Evolutionary conservation across 1,140 invertebrate genomes (phyloP).

Genomic region (Piezodorus guildinii): DNA sequence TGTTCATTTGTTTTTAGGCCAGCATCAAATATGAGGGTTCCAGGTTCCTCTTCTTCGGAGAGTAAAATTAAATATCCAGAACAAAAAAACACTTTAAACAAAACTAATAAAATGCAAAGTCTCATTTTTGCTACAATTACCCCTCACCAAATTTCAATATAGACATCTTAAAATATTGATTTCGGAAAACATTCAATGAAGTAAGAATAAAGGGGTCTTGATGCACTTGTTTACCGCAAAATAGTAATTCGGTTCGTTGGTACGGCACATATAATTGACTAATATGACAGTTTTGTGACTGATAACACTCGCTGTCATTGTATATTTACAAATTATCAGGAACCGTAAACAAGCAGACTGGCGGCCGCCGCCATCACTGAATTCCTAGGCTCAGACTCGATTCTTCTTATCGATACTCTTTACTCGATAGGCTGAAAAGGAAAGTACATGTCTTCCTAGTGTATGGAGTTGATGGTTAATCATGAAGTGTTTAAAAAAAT

Average conservation of each 20-base stretch:
- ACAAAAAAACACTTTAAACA: conserved; percentile 8
- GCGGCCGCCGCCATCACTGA: conserved; percentile 7
- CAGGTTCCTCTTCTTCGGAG: conserved; percentile 50
- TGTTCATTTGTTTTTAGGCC: conserved; percentile 60
- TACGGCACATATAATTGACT: not conserved
- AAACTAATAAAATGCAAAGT: conserved; percentile 6
- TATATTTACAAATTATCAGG: conserved; percentile 3
- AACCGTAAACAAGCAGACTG: not conserved
- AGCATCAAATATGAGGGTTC: conserved; percentile 62
- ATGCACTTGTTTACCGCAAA: not conserved
- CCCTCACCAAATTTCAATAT: conserved; percentile 12
- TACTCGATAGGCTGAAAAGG: not conserved
- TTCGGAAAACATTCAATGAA: not conserved
- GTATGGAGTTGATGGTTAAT: too few species aligned
- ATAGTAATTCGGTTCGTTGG: too few species aligned
- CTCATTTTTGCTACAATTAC: conserved; percentile 6
- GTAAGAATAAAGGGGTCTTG: not conserved
- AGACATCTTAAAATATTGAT: conserved; percentile 14
- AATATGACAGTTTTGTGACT: not conserved
- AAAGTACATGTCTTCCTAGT: too few species aligned
- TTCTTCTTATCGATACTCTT: conserved; percentile 8
- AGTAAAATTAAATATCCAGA: conserved; percentile 54
- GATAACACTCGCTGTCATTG: conserved; percentile 5
- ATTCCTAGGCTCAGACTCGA: not conserved
- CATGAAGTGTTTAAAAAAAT: too few species aligned